A percentile compares a stretch with the other conserved stretches of the same genome.
phyloP scores from a whole-genome alignment of 2,888 invertebrate genomes.

The Criorhina ranunculi region DNA sequence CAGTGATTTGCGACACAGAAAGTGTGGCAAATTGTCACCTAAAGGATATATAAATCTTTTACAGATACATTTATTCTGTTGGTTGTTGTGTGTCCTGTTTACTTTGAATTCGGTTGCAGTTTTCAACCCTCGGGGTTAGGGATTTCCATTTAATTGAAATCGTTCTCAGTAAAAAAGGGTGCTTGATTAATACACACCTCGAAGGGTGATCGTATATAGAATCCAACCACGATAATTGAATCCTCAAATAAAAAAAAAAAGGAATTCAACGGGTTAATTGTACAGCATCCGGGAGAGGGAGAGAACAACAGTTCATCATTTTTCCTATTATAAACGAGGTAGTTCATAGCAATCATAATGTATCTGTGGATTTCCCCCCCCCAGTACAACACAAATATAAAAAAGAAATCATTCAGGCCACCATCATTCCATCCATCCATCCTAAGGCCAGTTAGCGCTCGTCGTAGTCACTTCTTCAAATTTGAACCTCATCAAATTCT shows the following conservation, averaged over 20 bases:
- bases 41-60: conserved; percentile 47
- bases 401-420: conserved; percentile 35
- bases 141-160: conserved; percentile 63
- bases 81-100: conserved; percentile 7
- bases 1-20: conserved; percentile 65
- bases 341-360: conserved; percentile 34
- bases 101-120: conserved; percentile 50
- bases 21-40: conserved; percentile 73
- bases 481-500: conserved; percentile 72
- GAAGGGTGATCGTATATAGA: conserved; percentile 49
- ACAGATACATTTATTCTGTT: neutral
- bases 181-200: conserved; percentile 63
- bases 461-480: conserved; percentile 53
- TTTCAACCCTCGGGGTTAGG: conserved; percentile 40
- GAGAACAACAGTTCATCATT: conserved; percentile 1
- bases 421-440: neutral
- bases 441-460: conserved; percentile 17
- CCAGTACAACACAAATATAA: conserved; percentile 35
- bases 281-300: neutral
- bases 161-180: conserved; percentile 45
- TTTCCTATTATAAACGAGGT: conserved; percentile 54
- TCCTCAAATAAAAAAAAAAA: conserved; percentile 55
- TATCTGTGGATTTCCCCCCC: conserved; percentile 20
- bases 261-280: conserved; percentile 38
- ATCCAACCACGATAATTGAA: conserved; percentile 65